Evolutionary conservation across 2,888 invertebrate genomes (phyloP).

Genomic region (Spodoptera picta): DNA sequence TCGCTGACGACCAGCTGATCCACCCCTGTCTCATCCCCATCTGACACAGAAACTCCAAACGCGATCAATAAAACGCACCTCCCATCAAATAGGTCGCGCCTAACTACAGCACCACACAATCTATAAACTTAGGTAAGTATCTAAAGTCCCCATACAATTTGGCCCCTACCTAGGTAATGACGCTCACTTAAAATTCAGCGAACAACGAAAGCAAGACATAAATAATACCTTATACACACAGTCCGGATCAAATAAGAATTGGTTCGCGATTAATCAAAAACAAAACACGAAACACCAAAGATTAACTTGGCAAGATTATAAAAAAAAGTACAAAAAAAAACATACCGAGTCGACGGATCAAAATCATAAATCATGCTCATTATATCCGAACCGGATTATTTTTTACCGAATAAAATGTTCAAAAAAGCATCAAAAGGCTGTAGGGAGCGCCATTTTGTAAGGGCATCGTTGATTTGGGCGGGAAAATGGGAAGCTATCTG

Average conservation of each 20-base stretch:
- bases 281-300: slow-evolving; percentile 81
- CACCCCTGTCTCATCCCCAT: slow-evolving; percentile 20
- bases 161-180: background rate
- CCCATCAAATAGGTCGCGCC: slow-evolving; percentile 1
- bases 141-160: no score
- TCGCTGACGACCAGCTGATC: slow-evolving; percentile 30
- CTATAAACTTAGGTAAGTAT: background rate
- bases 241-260: slow-evolving; percentile 69
- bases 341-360: slow-evolving; percentile 76
- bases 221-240: slow-evolving; percentile 46
- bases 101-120: background rate
- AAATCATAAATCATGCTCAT: slow-evolving; percentile 89
- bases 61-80: slow-evolving; percentile 39
- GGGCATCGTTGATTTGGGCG: slow-evolving; percentile 82
- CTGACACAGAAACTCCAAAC: slow-evolving; percentile 4
- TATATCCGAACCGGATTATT: slow-evolving; percentile 88
- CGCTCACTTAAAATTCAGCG: slow-evolving; percentile 28
- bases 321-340: slow-evolving; percentile 70
- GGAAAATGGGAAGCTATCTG: slow-evolving; percentile 73
- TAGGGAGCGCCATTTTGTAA: slow-evolving; percentile 87
- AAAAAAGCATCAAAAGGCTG: slow-evolving; percentile 87
- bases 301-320: slow-evolving; percentile 84
- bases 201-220: slow-evolving; percentile 25
- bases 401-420: slow-evolving; percentile 87
- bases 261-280: slow-evolving; percentile 79